Conservation (phyloP, 1,140 invertebrate genomes). For the Drosophila aff. region DNA sequence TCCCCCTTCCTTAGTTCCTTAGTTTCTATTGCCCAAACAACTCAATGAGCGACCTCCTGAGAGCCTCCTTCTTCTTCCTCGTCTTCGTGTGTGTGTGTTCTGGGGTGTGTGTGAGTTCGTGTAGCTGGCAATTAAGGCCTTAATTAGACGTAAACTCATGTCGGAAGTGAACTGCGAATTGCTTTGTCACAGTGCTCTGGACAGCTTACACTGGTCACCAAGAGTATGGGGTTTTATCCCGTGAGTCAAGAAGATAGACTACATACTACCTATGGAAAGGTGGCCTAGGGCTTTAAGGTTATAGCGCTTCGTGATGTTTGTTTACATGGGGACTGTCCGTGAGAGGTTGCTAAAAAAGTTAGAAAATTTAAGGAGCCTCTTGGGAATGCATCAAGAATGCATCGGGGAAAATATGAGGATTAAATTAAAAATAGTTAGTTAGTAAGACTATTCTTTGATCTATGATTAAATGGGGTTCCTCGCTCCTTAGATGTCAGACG, state of each 20-base stretch:
- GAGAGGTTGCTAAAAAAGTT: not conserved
- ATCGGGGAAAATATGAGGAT: too few relatives aligned
- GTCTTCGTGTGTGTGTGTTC: not conserved
- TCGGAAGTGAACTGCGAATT: conserved; percentile 53
- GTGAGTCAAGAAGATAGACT: not conserved
- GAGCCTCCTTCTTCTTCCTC: not conserved
- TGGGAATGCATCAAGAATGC: too few relatives aligned
- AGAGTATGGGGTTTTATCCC: not conserved
- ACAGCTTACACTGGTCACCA: conserved; percentile 31
- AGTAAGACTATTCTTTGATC: not conserved
- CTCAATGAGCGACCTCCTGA: not conserved
- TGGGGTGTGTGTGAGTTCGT: conserved; percentile 2
- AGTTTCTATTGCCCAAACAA: too few relatives aligned
- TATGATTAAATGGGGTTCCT: not conserved
- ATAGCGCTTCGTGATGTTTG: not conserved
- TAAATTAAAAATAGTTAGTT: too few relatives aligned
- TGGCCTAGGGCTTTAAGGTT: not conserved
- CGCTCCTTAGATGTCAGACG: not conserved
- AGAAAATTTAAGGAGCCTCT: not conserved
- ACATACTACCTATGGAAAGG: not conserved
- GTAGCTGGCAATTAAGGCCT: conserved; percentile 49
- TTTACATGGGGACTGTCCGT: too few relatives aligned
- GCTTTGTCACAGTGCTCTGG: conserved; percentile 23
- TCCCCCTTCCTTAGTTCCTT: not conserved
- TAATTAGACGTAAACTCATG: conserved; percentile 50